phyloP scores from a whole-genome alignment of 2,797 vertebrate species.

The Enteromius afrohamiltoni region DNA sequence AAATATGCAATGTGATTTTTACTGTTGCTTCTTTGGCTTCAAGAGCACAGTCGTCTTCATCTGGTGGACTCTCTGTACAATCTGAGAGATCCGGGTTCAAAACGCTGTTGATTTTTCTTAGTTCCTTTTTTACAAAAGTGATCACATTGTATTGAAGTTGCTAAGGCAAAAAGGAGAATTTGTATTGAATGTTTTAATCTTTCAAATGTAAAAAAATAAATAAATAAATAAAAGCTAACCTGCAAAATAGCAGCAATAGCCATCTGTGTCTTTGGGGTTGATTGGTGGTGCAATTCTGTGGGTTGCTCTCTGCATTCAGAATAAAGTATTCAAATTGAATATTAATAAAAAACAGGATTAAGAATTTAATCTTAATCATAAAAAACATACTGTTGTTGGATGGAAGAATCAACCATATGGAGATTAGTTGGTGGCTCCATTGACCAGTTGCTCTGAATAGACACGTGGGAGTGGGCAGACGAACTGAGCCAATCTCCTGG shows the following conservation, averaged over 20 bases:
- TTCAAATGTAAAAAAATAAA: background rate
- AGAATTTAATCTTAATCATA: too few relatives aligned
- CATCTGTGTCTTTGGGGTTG: background rate
- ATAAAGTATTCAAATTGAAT: background rate
- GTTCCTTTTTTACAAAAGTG: slow-evolving; percentile 41
- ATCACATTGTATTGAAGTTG: slow-evolving; percentile 31
- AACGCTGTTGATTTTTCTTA: slow-evolving; percentile 33
- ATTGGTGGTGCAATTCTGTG: background rate
- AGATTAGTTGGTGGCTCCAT: slow-evolving; percentile 30
- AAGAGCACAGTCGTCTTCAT: slow-evolving; percentile 9
- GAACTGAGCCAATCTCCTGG: slow-evolving; percentile 4
- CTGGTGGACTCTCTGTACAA: slow-evolving; percentile 2
- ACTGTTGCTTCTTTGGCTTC: slow-evolving; percentile 35
- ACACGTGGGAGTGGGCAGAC: slow-evolving; percentile 23
- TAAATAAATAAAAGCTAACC: slow-evolving; percentile 5
- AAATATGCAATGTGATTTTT: slow-evolving; percentile 33
- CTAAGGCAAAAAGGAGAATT: background rate
- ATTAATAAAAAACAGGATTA: background rate
- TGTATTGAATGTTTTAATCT: background rate
- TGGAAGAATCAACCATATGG: background rate
- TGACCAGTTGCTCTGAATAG: slow-evolving; percentile 43
- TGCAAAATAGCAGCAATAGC: slow-evolving; percentile 13
- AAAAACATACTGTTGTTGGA: slow-evolving; percentile 26
- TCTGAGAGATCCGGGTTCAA: slow-evolving; percentile 19
- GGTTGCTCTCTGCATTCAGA: slow-evolving; percentile 15